Evolutionary conservation across 2,113 vertebrate genomes (phyloP), one percentile per base, ranked within the genome.

Genomic region (Sorex fumeus): DNA sequence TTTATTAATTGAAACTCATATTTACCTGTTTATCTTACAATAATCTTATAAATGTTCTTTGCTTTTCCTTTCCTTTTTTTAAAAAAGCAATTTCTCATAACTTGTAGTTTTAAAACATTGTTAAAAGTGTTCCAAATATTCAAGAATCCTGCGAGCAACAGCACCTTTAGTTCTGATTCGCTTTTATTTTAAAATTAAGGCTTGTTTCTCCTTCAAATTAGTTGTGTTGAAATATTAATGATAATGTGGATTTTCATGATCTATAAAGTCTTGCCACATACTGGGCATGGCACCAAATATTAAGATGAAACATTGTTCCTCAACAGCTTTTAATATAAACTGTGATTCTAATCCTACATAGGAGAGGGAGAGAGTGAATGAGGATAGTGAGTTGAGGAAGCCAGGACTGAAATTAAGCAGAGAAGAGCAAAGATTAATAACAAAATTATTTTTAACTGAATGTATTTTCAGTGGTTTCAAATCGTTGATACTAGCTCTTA

Each of bases 111-210:
- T 32, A 74, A 89, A 94, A 74, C 93, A 78, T n/a, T 45, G 72
- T 79, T 78, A 34, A 85, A 91, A 90, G 25, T 71, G 10, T 89
- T 84, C 66, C 74, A 74, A 45, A 83, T 66, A 36, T 77, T 77
- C 23, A 79, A 90, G 64, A 90, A 81, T 93, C 23, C 82, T 82
- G 30, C 69, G 25, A 84, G 19, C 62, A 94, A 34, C 27, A 80
- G 85, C 40, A 89, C 23, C 76, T 88, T 93, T 69, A 75, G 28
- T 75, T 75, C 66, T 94, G 86, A 91, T 43, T 94, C 78, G 78
- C 57, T 96, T 93, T 96, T 95, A 96, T 95, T 96, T 96, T 94
- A 82, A 92, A 96, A 93, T 96, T 95, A 95, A 66, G 43, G 45
- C 76, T 95, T 95, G 34, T 88, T 95, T 83, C 83, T 90, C 50